Percentiles rank a stretch among this genome's conserved stretches.
Evolutionary conservation across 2,888 invertebrate species (phyloP).

Genomic region (Arrhopalites spinosus): DNA sequence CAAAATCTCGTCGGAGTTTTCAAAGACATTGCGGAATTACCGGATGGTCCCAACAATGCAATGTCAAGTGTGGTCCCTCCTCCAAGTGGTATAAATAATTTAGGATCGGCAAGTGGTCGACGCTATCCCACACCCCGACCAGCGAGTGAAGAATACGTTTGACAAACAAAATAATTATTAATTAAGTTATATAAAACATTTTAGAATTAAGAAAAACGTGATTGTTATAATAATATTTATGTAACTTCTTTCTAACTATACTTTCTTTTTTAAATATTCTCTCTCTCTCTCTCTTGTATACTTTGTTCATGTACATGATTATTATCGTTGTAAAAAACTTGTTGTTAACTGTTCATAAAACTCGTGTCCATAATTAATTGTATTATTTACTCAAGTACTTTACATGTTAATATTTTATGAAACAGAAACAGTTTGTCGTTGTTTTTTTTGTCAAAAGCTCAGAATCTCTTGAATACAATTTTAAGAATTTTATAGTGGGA

Average conservation of each 20-base stretch:
- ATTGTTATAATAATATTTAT: neutral
- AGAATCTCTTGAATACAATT: too few relatives aligned
- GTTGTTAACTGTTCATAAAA: too few relatives aligned
- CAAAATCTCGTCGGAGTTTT: constrained; percentile 94
- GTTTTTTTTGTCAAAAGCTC: too few relatives aligned
- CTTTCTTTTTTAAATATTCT: neutral
- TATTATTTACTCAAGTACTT: too few relatives aligned
- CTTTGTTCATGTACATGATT: too few relatives aligned
- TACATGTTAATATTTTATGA: too few relatives aligned
- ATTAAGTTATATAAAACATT: too few relatives aligned
- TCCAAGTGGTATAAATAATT: constrained; percentile 44
- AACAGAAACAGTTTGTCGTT: too few relatives aligned
- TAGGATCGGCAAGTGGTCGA: constrained; percentile 51
- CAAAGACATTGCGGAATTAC: constrained; percentile 93
- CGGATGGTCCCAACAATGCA: constrained; percentile 64
- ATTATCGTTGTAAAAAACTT: too few relatives aligned
- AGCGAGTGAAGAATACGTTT: constrained; percentile 89
- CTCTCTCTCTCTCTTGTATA: too few relatives aligned
- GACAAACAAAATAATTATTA: constrained; percentile 52
- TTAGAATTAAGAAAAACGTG: neutral
- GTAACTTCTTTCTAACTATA: neutral
- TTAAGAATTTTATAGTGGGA: too few relatives aligned
- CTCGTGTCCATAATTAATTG: too few relatives aligned
- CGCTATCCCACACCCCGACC: constrained; percentile 68
- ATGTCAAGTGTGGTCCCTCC: constrained; percentile 25